Conservation (phyloP, 2,113 vertebrate species). For the Myotis davidii region DNA sequence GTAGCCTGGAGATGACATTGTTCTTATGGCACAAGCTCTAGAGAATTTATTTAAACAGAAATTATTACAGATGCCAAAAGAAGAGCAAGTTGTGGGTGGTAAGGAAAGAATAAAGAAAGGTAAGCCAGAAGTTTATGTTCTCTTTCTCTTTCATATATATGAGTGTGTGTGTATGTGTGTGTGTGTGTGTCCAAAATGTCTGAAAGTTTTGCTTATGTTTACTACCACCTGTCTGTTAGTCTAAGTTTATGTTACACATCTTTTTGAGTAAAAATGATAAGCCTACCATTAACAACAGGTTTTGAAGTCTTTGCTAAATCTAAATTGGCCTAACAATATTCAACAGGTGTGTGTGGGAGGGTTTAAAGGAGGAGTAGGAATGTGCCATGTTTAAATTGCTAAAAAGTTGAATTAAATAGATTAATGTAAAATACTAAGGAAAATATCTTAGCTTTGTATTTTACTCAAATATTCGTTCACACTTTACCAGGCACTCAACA, state of each 20-base stretch:
- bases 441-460: background rate
- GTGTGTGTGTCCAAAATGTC: background rate
- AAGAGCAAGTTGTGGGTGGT: constrained; percentile 85
- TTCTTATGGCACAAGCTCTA: constrained; percentile 94
- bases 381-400: background rate
- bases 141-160: no score
- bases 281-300: background rate
- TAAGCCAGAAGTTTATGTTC: constrained; percentile 66
- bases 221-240: background rate
- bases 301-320: background rate
- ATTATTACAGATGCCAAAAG: constrained; percentile 91
- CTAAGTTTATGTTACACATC: background rate
- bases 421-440: background rate
- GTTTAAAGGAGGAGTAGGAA: background rate
- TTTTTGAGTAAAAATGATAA: constrained; percentile 20
- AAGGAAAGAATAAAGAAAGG: constrained; percentile 86
- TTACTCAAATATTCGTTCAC: constrained; percentile 9
- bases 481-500: constrained; percentile 73
- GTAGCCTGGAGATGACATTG: constrained; percentile 94
- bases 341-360: background rate
- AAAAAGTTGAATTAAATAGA: constrained; percentile 24
- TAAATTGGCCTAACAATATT: background rate
- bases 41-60: constrained; percentile 94
- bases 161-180: no score
- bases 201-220: background rate